A percentile compares a stretch with the other conserved stretches of the same genome.
phyloP scores from a whole-genome alignment of 2,797 vertebrate genomes.

The Parauchenoglanis punctatus region DNA sequence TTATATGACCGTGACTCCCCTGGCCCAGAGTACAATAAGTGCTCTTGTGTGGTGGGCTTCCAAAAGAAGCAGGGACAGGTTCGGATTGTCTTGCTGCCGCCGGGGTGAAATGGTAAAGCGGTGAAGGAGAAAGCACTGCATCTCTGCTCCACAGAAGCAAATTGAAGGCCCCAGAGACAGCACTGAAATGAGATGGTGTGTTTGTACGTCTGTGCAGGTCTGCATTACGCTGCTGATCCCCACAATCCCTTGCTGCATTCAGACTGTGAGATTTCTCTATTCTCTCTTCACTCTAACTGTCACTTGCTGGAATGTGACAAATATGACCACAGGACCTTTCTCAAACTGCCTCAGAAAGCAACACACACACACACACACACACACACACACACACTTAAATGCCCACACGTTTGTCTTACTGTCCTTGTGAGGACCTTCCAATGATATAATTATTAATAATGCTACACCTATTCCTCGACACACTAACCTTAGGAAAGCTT shows the following conservation, averaged over 20 bases:
- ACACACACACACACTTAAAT: background rate
- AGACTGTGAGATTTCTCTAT: background rate
- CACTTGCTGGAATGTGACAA: constrained; percentile 19
- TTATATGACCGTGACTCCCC: background rate
- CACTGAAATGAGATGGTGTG: background rate
- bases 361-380: constrained; percentile 10
- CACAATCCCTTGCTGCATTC: constrained; percentile 26
- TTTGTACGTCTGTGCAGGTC: constrained; percentile 7
- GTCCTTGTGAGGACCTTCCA: background rate
- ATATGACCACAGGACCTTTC: constrained; percentile 14
- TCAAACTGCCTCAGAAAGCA: background rate
- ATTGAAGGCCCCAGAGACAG: constrained; percentile 7
- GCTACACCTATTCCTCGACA: background rate
- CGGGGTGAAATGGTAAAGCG: background rate
- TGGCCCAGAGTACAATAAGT: background rate
- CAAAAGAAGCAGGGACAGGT: background rate
- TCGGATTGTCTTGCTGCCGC: constrained; percentile 4
- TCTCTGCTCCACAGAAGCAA: background rate
- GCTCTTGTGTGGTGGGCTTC: background rate
- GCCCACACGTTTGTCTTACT: background rate
- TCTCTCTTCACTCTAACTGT: background rate
- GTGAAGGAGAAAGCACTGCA: background rate
- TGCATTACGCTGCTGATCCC: background rate
- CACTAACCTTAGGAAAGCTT: background rate
- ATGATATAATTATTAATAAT: background rate